Base-by-base conservation (phyloP, 53 echinoderm and acorn worm genomes). In the Crossaster papposus region DNA sequence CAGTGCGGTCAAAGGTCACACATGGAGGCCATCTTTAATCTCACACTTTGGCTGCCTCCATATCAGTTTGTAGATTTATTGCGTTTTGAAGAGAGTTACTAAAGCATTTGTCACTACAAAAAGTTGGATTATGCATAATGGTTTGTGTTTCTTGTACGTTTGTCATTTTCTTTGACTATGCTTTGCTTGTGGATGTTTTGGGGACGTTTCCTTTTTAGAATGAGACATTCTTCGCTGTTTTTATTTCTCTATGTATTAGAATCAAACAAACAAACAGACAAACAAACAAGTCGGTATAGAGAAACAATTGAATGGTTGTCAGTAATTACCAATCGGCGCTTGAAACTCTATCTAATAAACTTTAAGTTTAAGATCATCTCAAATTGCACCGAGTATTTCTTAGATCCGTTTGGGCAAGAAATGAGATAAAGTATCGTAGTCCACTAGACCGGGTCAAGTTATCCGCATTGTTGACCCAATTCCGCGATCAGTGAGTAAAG, bases 1-100 rank as follows among this genome's bases (percentile, higher is more conserved):
- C 72, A 85, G 85, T 85, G 72, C 33, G 20, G 85, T 51, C 85
- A 85, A 71, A 73, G 73, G 33, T 73, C 52, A 85, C 85, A 53
- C 73, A 38, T 72, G 85, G 51, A 72, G 31, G 72, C 32, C 34
- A 85, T 85, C 72, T 72, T 85, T 51, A 70, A 83, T 83, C 20
- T 70, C 20, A 70, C 44, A 70, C 70, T 31, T 70, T 70, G 83
- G 70, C 62, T 32, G 68, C 18, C 70, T 68, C 36, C 22, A 70
- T 36, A 83, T 78, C 78, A 12, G 78, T 13, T 78, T 51, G 28
- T 51, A 78, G 51, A 78, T 78, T 78, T 78, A 78, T 78, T 44
- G 78, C 6, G 13, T 7, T 78, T 78, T 12, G 23, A 29, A 74
- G 14, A 14, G 68, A 26, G 68, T 3, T 0, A 24, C 28, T 35